Percentiles rank a stretch among this genome's conserved stretches.
Conservation (phyloP, 2,797 vertebrate genomes). For the Hozukius guyotensis region DNA sequence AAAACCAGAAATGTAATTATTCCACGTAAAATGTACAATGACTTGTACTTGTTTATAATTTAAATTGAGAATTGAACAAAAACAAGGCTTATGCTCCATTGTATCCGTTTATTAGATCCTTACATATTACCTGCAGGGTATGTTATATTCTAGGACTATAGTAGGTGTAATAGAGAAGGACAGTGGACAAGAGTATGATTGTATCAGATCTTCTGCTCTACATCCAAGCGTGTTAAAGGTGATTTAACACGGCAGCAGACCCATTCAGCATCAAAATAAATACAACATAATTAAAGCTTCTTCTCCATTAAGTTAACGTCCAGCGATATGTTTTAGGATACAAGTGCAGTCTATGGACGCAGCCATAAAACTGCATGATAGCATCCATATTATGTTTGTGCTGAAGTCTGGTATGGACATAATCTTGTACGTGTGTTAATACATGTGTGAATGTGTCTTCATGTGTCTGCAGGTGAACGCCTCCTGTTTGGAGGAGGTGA, state of each 20-base stretch:
- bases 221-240: neutral
- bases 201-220: neutral
- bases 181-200: neutral
- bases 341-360: neutral
- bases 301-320: neutral
- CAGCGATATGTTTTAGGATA: neutral
- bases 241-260: neutral
- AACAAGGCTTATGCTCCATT: neutral
- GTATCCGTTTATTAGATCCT: neutral
- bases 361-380: neutral
- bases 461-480: conserved; percentile 87
- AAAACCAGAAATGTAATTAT: neutral
- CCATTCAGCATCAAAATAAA: neutral
- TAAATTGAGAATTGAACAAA: neutral
- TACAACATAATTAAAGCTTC: neutral
- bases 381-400: neutral
- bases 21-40: neutral
- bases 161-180: neutral
- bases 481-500: conserved; percentile 91
- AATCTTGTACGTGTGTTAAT: neutral
- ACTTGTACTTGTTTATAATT: neutral
- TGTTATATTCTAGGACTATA: neutral
- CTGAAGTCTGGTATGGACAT: neutral
- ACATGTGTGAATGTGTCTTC: neutral
- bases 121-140: neutral